Evolutionary conservation across 2,113 vertebrate genomes (phyloP).

Genomic region (Dissostichus mawsoni): DNA sequence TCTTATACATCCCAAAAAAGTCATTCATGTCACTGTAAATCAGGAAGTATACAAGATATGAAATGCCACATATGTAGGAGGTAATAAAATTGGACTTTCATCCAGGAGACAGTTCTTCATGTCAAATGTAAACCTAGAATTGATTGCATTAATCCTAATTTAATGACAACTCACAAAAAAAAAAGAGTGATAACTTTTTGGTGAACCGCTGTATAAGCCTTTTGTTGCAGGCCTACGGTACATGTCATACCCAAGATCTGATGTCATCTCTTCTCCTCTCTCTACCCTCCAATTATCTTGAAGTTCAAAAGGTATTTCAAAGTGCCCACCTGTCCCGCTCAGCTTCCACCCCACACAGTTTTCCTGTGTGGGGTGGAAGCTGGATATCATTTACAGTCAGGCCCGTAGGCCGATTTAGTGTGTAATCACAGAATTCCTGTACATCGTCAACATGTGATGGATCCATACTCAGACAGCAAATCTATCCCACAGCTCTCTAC

Average conservation of each 20-base stretch:
- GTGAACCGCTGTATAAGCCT: too few relatives aligned
- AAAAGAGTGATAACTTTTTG: too few relatives aligned
- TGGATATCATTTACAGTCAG: constrained; percentile 70
- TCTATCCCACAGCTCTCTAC: constrained; percentile 38
- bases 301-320: constrained; percentile 62
- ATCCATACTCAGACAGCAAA: constrained; percentile 49
- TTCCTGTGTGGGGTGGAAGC: constrained; percentile 8
- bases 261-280: constrained; percentile 41
- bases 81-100: too few relatives aligned
- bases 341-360: constrained; percentile 15
- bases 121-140: too few relatives aligned
- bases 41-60: too few relatives aligned
- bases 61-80: too few relatives aligned
- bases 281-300: constrained; percentile 52
- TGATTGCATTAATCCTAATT: too few relatives aligned
- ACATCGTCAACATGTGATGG: constrained; percentile 51
- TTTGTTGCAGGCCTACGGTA: too few relatives aligned
- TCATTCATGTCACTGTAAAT: too few relatives aligned
- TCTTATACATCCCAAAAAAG: not conserved
- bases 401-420: constrained; percentile 49
- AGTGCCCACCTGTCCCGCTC: constrained; percentile 52
- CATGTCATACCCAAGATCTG: constrained; percentile 44
- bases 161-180: too few relatives aligned
- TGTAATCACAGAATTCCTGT: constrained; percentile 74
- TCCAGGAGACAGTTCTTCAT: too few relatives aligned